These are phyloP conservation scores for Hirtodrosophila histrioides DNA, from an alignment of 2,888 invertebrate genomes.

Conservation along the genomic window DNA sequence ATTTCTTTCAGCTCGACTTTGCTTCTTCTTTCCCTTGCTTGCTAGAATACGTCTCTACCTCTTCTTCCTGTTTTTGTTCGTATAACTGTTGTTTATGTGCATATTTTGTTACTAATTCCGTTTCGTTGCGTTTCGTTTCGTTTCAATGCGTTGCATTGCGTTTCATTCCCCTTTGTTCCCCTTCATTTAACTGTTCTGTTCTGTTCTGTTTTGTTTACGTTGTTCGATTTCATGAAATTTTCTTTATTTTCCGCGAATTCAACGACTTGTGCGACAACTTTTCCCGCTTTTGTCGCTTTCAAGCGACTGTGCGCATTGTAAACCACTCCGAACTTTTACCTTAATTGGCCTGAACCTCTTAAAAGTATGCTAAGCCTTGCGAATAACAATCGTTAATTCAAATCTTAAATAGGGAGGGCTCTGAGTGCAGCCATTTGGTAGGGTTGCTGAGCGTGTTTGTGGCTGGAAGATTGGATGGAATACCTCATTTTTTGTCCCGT, in stretches of 20 bases:
- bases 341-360: slow-evolving; percentile 14
- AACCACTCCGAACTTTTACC: slow-evolving; percentile 8
- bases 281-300: slow-evolving; percentile 14
- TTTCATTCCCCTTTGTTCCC: slow-evolving; percentile 31
- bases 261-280: slow-evolving; percentile 28
- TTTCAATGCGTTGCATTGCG: slow-evolving; percentile 33
- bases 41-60: slow-evolving; percentile 15
- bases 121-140: slow-evolving; percentile 33
- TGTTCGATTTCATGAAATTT: slow-evolving; percentile 70
- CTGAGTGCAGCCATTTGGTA: too few relatives aligned
- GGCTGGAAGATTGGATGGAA: background rate
- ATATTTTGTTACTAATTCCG: slow-evolving; percentile 19
- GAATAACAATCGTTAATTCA: too few relatives aligned
- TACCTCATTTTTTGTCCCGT: slow-evolving; percentile 24
- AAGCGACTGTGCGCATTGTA: background rate
- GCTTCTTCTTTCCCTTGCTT: background rate
- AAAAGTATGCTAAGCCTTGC: too few relatives aligned
- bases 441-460: too few relatives aligned
- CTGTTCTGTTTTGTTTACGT: slow-evolving; percentile 21
- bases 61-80: background rate
- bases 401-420: too few relatives aligned
- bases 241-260: slow-evolving; percentile 28
- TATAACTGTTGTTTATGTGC: slow-evolving; percentile 39
- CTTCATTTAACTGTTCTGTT: slow-evolving; percentile 20
- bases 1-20: slow-evolving; percentile 40